Percentiles rank a stretch among this genome's conserved stretches.
These are phyloP conservation scores for Drosophila rhopaloa DNA, from an alignment of 1,140 invertebrate genomes.

Conservation along the genomic window DNA sequence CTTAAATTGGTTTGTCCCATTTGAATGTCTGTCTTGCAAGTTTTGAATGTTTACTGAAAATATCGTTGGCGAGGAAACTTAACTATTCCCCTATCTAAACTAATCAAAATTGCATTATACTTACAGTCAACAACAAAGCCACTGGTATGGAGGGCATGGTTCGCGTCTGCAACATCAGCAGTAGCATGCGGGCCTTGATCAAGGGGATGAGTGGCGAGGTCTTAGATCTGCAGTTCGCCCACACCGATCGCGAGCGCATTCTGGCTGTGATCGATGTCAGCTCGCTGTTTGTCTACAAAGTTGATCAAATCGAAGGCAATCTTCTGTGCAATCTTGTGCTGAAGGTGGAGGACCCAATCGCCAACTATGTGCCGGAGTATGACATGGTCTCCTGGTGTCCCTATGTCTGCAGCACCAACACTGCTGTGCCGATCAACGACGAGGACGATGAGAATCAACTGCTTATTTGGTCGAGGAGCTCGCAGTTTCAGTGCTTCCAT, in stretches of 20 bases:
- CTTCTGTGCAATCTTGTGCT: constrained; percentile 86
- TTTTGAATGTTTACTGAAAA: too few relatives aligned
- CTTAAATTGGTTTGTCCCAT: too few relatives aligned
- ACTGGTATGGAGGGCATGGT: constrained; percentile 90
- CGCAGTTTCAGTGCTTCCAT: constrained; percentile 85
- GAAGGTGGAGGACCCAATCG: constrained; percentile 85
- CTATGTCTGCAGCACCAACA: constrained; percentile 88
- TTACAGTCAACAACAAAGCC: constrained; percentile 79
- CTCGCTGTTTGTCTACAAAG: constrained; percentile 92
- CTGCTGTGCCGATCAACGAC: constrained; percentile 84
- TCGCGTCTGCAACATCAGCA: constrained; percentile 91
- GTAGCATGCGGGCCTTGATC: constrained; percentile 91
- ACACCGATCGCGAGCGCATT: constrained; percentile 90
- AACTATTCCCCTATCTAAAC: not conserved
- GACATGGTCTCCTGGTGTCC: constrained; percentile 94
- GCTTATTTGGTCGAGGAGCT: constrained; percentile 92
- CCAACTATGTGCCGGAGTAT: constrained; percentile 69
- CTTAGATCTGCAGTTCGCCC: constrained; percentile 95
- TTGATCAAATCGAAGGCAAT: constrained; percentile 87
- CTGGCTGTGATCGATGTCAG: constrained; percentile 94
- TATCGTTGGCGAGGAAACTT: too few relatives aligned
- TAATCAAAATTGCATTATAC: not conserved
- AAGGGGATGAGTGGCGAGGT: constrained; percentile 94
- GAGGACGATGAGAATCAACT: constrained; percentile 91
- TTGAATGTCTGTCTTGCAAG: too few relatives aligned